Base-by-base conservation (phyloP, 2,888 invertebrate genomes). In the Atethmia centrago region DNA sequence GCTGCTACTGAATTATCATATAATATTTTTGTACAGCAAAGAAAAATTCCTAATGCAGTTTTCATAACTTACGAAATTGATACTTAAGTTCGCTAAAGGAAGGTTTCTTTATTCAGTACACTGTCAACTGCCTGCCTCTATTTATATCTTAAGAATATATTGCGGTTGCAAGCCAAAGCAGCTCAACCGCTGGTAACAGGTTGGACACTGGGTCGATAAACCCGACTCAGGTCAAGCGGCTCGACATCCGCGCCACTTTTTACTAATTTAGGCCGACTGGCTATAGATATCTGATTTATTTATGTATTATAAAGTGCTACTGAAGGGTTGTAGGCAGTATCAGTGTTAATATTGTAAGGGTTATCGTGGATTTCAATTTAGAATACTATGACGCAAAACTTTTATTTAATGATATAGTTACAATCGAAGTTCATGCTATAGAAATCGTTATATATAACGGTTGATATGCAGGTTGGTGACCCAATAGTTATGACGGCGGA, bases 161-260 rank as follows among this genome's bases (percentile, higher is more conserved):
- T 68, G 72, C 61, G 72, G 77, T 84, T 77, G 73, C 81, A 80
- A 59, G 66, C 61, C 47, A 74, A 77, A 75, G 71, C 69, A 71
- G 76, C 66, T 75, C 47, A 71, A 69, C 74, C 63, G 70, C 55
- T 40, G 28, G 71, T 74, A 78, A 82, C 83, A 83, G 83, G 82
- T 85, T 82, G 85, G 71, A 72, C 77, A 85, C 77, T 85, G 82
- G 90, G 90, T 90, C 90, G 88, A 89, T 87, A 89, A 89, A 88
- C 89, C 84, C 79, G 28, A 69, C 75, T 77, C 82, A 83, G 85
- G 85, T 87, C 88, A 85, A 81, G 79, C 85, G 82, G 82, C 74
- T 59, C 82, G 71, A 66, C 70, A 75, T 78, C 83, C 80, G 80
- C 65, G 10, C 66, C 56, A 53, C 73, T 77, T 77, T 81, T 82